Evolutionary conservation across 2,888 invertebrate species (phyloP).

Genomic region (Lasioglossum figueresi): DNA sequence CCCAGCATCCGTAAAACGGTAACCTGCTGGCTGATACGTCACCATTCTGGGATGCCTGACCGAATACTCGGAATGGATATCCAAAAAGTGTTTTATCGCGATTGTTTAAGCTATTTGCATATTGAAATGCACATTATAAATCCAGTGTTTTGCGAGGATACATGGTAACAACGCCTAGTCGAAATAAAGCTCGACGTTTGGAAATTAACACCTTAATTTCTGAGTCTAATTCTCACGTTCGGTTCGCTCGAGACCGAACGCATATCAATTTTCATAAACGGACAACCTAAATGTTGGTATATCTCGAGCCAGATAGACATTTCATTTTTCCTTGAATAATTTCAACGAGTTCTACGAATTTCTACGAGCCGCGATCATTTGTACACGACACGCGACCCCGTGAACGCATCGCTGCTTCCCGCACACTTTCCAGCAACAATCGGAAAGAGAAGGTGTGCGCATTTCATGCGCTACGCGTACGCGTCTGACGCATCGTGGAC

Average conservation of each 20-base stretch:
- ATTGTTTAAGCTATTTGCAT: neutral
- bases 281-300: too few species aligned
- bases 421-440: neutral
- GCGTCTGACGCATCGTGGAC: neutral
- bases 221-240: too few species aligned
- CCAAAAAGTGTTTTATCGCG: neutral
- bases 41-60: neutral
- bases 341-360: neutral
- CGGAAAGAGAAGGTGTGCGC: neutral
- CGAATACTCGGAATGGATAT: neutral
- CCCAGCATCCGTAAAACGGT: neutral
- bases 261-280: too few species aligned
- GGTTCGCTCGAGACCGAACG: too few species aligned
- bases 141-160: too few species aligned
- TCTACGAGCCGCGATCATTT: neutral
- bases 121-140: too few species aligned
- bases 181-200: too few species aligned
- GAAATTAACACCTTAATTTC: too few species aligned
- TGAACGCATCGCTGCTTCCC: neutral
- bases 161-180: too few species aligned
- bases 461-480: constrained; percentile 5
- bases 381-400: neutral
- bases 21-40: neutral
- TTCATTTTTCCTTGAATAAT: neutral
- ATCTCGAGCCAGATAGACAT: neutral